These are phyloP conservation scores for Drosophila mimetica DNA, from an alignment of 2,888 invertebrate species.

Conservation along the genomic window DNA sequence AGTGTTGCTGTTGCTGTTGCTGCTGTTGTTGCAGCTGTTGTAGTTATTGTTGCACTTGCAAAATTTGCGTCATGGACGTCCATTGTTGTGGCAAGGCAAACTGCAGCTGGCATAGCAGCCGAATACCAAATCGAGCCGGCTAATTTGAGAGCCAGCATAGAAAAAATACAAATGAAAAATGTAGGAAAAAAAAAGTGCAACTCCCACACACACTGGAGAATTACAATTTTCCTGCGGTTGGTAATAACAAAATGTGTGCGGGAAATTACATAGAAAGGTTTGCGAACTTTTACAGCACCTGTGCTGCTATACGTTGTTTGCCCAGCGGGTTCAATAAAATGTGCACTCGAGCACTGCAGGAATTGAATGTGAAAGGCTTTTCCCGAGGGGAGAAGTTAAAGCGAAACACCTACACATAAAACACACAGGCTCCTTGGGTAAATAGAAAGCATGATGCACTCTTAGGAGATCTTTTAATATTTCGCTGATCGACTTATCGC, in stretches of 20 bases:
- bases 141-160: conserved; percentile 52
- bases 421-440: not conserved
- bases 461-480: conserved; percentile 29
- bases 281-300: conserved; percentile 47
- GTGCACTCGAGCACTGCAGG: conserved; percentile 34
- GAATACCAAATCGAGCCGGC: conserved; percentile 54
- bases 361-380: conserved; percentile 73
- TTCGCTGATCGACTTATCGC: conserved; percentile 43
- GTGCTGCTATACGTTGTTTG: conserved; percentile 21
- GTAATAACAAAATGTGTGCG: conserved; percentile 42
- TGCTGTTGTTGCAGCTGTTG: conserved; percentile 38
- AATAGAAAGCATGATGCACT: conserved; percentile 17
- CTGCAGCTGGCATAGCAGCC: conserved; percentile 27
- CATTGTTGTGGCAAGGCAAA: conserved; percentile 38
- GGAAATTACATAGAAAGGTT: conserved; percentile 47
- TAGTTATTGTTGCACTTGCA: conserved; percentile 53
- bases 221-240: conserved; percentile 41
- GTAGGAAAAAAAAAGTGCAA: conserved; percentile 32
- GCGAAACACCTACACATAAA: conserved; percentile 5
- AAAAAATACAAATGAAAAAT: conserved; percentile 3
- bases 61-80: conserved; percentile 34
- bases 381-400: conserved; percentile 17
- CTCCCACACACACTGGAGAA: conserved; percentile 37
- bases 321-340: conserved; percentile 25
- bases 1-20: conserved; percentile 45